Base-by-base conservation (phyloP, 2,888 invertebrate genomes). In the Drosophila merina region DNA sequence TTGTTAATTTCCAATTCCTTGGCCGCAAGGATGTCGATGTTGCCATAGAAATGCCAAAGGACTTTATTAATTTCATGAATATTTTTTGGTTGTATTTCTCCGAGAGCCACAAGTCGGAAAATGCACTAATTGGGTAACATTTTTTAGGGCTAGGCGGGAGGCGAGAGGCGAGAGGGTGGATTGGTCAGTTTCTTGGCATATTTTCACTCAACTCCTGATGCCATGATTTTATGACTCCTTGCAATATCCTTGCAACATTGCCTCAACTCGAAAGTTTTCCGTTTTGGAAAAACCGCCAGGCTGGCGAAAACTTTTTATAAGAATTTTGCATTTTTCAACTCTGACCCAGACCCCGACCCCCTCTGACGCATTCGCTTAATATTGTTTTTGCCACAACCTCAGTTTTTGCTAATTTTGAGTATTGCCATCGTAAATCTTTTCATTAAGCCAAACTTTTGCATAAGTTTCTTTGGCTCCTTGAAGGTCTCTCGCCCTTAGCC, bases 341-440 rank as follows among this genome's bases (percentile, higher is more conserved):
- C 12, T 5, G 7, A 8, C 45, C 12, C 5, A 0, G 20, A 20
- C 33, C 42, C 60, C 40, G 25, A 3, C 12, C 31, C 45, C 31
- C 1, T 8, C 48, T 20, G 7, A 8, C 8, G 36, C 49, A 48
- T 30, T 48, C 72, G 72, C 72, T 75, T 77, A 36, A 36, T 36
- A 79, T 81, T 80, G 80, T 72, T 78, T 69, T 76, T 69, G 79
- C 86, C 83, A 83, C 86, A 83, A 86, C 81, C 86, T 81, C 86
- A 79, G 86, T 85, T 84, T 82, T 84, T 86, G 84, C 86, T 86
- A 84, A 87, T 80, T 88, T 86, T 77, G 76, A 85, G 83, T 86
- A 85, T 89, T 87, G 84, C 85, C 82, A 88, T 88, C 90, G 90
- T 91, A 91, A 91, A 91, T 91, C 91, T 91, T 91, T 91, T 91